Evolutionary conservation across 1,140 invertebrate species (phyloP), one percentile per base, ranked within the genome.

Genomic region (Stegodyphus mimosarum): DNA sequence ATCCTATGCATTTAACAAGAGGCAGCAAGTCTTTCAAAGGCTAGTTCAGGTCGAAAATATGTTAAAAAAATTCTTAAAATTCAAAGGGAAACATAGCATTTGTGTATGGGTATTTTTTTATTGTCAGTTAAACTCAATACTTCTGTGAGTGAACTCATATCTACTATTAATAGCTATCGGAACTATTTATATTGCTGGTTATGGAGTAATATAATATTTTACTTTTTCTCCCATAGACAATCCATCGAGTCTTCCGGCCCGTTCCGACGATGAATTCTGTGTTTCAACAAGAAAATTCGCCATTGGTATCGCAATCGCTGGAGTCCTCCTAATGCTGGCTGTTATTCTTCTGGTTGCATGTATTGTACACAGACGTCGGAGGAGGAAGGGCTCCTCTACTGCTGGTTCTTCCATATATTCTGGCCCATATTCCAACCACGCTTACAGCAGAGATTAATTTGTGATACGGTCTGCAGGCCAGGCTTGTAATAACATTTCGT

Each of bases 341-440:
- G 95, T 97, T 7, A 94, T 98, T 4, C 92, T 94, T 1, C 94
- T 95, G 5, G 95, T 97, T 84, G 92, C 97, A 1, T 95, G 96
- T 66, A 93, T 97, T 60, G 93, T 97, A 81, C 92, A 94, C 13
- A 94, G 95, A 69, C 92, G 95, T 89, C 91, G 96, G 89, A 92
- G 95, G 88, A 92, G 92, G 80, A 97, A 97, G 91, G 95, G 94
- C 10, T 92, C 95, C 51, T 96, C 95, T 18, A 94, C 95, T 80
- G 95, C 95, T 1, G 96, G 95, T 87, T 96, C 95, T 88, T 97
- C 96, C 11, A 95, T 98, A 67, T 98, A 98, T 91, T 91, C 90
- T 63, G 96, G 95, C 88, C 96, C 96, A 0, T 98, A 97, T 89
- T 97, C 96, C 80, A 98, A 98, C 90, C 97, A 96, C 83, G 96